Evolutionary conservation across 2,113 vertebrate genomes (phyloP), one percentile per base, ranked within the genome.

Genomic region (Cariama cristata): DNA sequence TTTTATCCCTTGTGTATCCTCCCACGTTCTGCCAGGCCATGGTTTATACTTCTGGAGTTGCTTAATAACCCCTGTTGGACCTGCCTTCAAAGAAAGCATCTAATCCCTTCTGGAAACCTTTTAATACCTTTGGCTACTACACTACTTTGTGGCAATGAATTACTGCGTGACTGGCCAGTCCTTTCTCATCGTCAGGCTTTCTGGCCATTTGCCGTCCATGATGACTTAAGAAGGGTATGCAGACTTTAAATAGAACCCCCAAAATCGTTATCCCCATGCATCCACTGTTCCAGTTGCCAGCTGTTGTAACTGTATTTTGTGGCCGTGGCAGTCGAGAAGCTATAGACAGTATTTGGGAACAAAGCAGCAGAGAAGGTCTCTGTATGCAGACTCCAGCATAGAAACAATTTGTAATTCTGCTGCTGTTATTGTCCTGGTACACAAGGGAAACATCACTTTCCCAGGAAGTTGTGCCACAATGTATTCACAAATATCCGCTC

Each of bases 51-150:
- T 81, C 83, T 86, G 73, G 80, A 87, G 80, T 40, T 94, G 72
- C 23, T 92, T 71, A 81, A 91, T 81, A 85, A 79, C 35, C 73
- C 47, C 44, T 66, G 49, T 45, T 95, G 86, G 89, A 81, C 44
- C 52, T 81, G 64, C 56, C 77, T 95, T 94, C 91, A 85, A 89
- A 96, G 86, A 13, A 12, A 1, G 19, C 64, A 45, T 45, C 84
- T 89, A 96, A 97, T 93, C 80, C 69, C 56, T 89, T 50, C 60
- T 64, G 87, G 93, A 95, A 96, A 63, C 64, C 30, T 87, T 82
- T 56, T 49, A 35, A 94, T 82, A 49, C 84, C 80, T 87, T 79
- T 91, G 84, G 89, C 84, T 95, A 40, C 84, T 52, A 14, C 35
- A 22, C 40, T 47, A 6, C 62, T 66, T 38, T 18, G 19, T 72